phyloP scores from a whole-genome alignment of 2,797 vertebrate genomes.

The Steatocranus sp. region DNA sequence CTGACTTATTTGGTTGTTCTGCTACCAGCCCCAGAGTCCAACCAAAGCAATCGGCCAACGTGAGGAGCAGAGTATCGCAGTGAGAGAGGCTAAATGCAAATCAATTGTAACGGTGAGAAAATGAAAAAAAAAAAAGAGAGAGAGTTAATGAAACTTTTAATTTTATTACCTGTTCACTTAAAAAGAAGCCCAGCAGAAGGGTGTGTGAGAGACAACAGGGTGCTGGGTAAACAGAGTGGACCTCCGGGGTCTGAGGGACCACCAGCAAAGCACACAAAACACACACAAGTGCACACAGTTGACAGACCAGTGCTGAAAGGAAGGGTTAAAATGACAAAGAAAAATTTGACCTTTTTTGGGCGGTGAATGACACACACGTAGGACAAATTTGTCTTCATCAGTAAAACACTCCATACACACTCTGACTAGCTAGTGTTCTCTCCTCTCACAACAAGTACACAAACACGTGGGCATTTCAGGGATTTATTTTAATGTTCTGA shows the following conservation, averaged over 20 bases:
- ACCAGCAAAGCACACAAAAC: conserved; percentile 31
- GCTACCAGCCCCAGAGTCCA: conserved; percentile 20
- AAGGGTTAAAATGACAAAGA: background rate
- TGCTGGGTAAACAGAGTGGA: conserved; percentile 44
- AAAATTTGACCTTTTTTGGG: background rate
- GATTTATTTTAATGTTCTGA: background rate
- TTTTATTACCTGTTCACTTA: conserved; percentile 39
- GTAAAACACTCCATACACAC: background rate
- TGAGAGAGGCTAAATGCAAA: background rate
- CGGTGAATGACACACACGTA: background rate
- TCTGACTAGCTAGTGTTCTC: background rate
- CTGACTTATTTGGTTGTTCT: conserved; percentile 46
- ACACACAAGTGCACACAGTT: background rate
- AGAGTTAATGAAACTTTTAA: conserved; percentile 11
- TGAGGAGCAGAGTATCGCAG: background rate
- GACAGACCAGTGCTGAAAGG: background rate
- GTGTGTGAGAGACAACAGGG: conserved; percentile 22
- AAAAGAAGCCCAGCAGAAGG: background rate
- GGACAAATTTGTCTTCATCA: background rate
- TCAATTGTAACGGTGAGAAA: background rate
- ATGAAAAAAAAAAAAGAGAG: background rate
- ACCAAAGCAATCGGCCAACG: conserved; percentile 34
- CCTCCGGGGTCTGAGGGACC: conserved; percentile 21
- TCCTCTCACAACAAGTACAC: background rate
- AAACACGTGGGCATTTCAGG: background rate